A percentile compares a stretch with the other conserved stretches of the same genome.
Conservation (phyloP, 2,797 vertebrate genomes). For the Delichon dasypus region DNA sequence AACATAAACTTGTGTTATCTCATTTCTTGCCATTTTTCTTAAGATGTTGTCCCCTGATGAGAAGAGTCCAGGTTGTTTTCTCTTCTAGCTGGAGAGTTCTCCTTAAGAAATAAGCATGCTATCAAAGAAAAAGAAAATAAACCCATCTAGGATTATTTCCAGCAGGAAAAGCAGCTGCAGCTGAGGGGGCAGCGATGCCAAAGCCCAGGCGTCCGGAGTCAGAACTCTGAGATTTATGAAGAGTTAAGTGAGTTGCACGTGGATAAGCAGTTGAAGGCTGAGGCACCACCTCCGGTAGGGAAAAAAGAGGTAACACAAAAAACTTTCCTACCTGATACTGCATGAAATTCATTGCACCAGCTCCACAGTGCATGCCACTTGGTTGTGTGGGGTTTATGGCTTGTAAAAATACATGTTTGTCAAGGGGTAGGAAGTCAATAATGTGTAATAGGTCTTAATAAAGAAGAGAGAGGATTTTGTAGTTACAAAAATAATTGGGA, state of each 20-base stretch:
- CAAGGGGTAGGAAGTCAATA: not conserved
- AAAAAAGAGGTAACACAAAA: slow-evolving; percentile 70
- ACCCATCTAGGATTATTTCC: slow-evolving; percentile 69
- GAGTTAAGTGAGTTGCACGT: slow-evolving; percentile 69
- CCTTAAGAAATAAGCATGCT: slow-evolving; percentile 35
- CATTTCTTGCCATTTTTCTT: not conserved
- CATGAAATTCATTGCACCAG: slow-evolving; percentile 44
- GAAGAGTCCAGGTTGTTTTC: slow-evolving; percentile 5
- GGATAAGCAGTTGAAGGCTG: slow-evolving; percentile 69
- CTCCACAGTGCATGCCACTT: slow-evolving; percentile 44
- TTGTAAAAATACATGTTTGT: not conserved
- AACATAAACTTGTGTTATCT: not conserved
- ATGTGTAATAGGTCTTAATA: not conserved
- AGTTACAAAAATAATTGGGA: not conserved
- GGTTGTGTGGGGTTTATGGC: not conserved
- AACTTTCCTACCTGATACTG: slow-evolving; percentile 49
- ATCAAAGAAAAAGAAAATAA: slow-evolving; percentile 55
- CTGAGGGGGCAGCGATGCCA: slow-evolving; percentile 64
- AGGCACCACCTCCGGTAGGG: slow-evolving; percentile 58
- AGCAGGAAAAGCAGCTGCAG: slow-evolving; percentile 70
- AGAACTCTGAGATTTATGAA: slow-evolving; percentile 72
- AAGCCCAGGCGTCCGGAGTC: slow-evolving; percentile 63
- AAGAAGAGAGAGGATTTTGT: not conserved
- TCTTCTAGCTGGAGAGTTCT: slow-evolving; percentile 21
- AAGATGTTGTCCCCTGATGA: not conserved